These are phyloP conservation scores for Trachelus troglodyta DNA, from an alignment of 2,888 invertebrate species.

Conservation along the genomic window DNA sequence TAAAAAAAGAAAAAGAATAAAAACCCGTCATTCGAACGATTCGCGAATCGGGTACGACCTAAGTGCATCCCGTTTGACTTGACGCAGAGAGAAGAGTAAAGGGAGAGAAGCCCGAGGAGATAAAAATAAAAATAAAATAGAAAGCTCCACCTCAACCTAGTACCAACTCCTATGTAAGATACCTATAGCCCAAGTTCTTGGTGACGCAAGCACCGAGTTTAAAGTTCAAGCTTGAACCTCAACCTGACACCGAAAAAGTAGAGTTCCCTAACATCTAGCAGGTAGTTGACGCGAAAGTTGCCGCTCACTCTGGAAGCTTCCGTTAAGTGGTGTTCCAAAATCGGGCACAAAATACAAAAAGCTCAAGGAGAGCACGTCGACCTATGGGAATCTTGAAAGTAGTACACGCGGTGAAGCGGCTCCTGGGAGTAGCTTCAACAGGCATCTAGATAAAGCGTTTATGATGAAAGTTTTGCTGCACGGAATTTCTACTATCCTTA, in stretches of 20 bases:
- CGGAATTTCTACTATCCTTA: neutral
- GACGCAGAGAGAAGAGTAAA: no score
- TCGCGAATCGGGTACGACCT: no score
- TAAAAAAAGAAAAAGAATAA: no score
- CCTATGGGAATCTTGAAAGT: constrained; percentile 1
- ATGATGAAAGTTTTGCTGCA: constrained; percentile 17
- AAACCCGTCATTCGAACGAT: no score
- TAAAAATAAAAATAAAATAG: no score
- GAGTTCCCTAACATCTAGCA: constrained; percentile 9
- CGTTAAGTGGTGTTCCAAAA: constrained; percentile 23
- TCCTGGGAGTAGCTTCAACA: constrained; percentile 16
- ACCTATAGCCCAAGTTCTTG: neutral
- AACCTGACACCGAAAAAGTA: constrained; percentile 2
- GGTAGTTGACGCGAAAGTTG: constrained; percentile 19
- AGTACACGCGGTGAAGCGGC: constrained; percentile 10
- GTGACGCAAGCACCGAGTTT: constrained; percentile 3
- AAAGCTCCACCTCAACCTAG: no score
- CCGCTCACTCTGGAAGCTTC: constrained; percentile 16
- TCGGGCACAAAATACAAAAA: constrained; percentile 21
- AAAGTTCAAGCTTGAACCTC: constrained; percentile 8
- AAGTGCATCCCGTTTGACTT: no score
- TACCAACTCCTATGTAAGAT: no score
- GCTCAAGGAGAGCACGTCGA: constrained; percentile 18
- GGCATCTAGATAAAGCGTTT: constrained; percentile 23
- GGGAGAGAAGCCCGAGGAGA: no score